A percentile compares a stretch with the other conserved stretches of the same genome.
phyloP scores from a whole-genome alignment of 2,113 vertebrate genomes.

The Quiscalus mexicanus region DNA sequence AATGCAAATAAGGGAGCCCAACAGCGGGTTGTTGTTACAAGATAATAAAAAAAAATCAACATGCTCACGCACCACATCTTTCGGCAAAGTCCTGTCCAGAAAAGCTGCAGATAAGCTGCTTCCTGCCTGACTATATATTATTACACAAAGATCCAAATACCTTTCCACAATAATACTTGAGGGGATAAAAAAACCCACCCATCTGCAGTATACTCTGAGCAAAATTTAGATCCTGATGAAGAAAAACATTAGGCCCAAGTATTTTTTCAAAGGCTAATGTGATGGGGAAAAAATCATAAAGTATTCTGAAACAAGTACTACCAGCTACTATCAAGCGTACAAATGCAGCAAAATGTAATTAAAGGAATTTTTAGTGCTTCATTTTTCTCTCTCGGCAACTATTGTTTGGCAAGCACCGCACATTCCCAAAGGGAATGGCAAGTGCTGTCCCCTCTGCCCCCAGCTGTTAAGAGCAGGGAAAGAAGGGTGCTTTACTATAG shows the following conservation, averaged over 20 bases:
- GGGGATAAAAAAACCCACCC: rapidly evolving
- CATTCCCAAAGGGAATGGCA: not conserved
- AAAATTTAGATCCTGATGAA: not conserved
- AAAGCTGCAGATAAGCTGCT: not conserved
- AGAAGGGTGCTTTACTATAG: not conserved
- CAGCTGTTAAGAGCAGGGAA: not conserved
- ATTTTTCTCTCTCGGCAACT: not conserved
- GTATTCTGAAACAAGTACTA: not conserved
- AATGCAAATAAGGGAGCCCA: conserved; percentile 53
- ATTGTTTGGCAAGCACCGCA: not conserved
- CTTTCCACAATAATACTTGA: not conserved
- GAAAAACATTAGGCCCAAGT: not conserved
- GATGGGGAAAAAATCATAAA: not conserved
- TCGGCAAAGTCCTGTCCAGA: not conserved
- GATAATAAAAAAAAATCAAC: conserved; percentile 12
- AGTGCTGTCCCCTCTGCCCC: not conserved
- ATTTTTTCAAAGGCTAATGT: not conserved
- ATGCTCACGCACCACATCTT: not conserved
- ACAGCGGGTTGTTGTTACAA: not conserved
- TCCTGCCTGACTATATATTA: not conserved
- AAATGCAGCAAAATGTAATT: not conserved
- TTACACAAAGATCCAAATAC: not conserved
- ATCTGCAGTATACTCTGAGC: not conserved
- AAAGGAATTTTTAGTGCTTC: not conserved
- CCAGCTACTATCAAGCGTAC: not conserved